A percentile compares a stretch with the other conserved stretches of the same genome.
phyloP scores from a whole-genome alignment of 1,140 invertebrate genomes.

The Drosophila ohnishii region DNA sequence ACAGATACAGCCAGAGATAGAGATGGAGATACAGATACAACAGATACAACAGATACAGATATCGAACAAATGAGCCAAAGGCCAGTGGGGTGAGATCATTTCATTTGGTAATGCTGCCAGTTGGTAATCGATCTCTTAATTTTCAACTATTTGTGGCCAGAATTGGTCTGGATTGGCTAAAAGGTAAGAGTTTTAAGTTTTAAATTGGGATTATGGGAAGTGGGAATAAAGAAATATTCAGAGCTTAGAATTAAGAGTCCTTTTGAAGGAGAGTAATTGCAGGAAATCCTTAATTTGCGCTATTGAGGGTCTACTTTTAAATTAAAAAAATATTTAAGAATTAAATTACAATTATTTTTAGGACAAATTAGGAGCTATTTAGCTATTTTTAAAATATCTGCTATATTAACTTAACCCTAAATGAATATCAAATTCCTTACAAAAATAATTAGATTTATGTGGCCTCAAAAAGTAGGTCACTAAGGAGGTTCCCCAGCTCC shows the following conservation, averaged over 20 bases:
- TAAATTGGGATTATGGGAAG: background rate
- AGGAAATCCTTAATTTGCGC: too few species aligned
- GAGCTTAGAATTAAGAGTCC: background rate
- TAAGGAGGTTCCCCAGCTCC: background rate
- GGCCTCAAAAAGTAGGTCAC: background rate
- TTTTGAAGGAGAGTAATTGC: background rate
- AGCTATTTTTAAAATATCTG: background rate
- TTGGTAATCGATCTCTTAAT: conserved; percentile 6
- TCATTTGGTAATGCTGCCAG: background rate
- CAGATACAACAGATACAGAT: conserved; percentile 1
- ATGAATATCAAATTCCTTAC: too few species aligned
- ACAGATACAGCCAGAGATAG: background rate
- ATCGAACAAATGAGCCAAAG: conserved; percentile 13
- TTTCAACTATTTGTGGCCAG: background rate
- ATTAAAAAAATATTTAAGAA: too few species aligned
- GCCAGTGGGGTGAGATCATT: conserved; percentile 10
- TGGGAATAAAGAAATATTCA: background rate
- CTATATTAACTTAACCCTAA: background rate
- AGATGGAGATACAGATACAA: background rate
- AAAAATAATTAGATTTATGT: background rate
- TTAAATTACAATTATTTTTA: background rate
- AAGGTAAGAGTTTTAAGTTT: background rate
- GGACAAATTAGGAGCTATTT: background rate
- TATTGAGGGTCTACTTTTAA: too few species aligned
- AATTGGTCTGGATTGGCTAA: background rate